Percentiles rank a stretch among this genome's conserved stretches.
These are phyloP conservation scores for Lamellibrachia columna DNA, from an alignment of 2,888 invertebrate species.

Conservation along the genomic window DNA sequence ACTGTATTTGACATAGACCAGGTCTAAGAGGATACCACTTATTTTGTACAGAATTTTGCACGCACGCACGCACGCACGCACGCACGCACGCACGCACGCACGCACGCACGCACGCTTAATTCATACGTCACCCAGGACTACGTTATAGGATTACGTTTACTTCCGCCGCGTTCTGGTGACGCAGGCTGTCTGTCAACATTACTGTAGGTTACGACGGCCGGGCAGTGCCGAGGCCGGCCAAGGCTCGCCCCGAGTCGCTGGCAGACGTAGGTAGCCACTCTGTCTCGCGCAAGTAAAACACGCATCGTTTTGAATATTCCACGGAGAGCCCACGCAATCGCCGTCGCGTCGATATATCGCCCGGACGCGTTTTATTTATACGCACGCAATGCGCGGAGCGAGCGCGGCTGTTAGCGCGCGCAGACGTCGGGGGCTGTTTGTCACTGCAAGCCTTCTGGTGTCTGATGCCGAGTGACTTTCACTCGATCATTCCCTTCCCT, in stretches of 20 bases:
- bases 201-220: neutral
- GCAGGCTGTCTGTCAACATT: neutral
- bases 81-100: no score
- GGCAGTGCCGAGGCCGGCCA: neutral
- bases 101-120: no score
- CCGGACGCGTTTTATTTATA: constrained; percentile 10
- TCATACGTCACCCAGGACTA: no score
- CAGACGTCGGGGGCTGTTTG: neutral
- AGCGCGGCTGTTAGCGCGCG: neutral
- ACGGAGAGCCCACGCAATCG: neutral
- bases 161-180: neutral
- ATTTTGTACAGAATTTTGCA: neutral
- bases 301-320: neutral
- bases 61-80: no score
- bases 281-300: neutral
- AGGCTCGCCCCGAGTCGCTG: neutral
- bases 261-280: neutral
- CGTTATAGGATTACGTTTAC: no score
- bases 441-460: neutral
- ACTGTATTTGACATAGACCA: neutral
- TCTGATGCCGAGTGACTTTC: neutral
- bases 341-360: neutral
- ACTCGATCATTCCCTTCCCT: neutral
- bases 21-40: neutral
- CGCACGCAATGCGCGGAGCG: neutral